phyloP scores from a whole-genome alignment of 2,888 invertebrate genomes.

The Spisula solida region DNA sequence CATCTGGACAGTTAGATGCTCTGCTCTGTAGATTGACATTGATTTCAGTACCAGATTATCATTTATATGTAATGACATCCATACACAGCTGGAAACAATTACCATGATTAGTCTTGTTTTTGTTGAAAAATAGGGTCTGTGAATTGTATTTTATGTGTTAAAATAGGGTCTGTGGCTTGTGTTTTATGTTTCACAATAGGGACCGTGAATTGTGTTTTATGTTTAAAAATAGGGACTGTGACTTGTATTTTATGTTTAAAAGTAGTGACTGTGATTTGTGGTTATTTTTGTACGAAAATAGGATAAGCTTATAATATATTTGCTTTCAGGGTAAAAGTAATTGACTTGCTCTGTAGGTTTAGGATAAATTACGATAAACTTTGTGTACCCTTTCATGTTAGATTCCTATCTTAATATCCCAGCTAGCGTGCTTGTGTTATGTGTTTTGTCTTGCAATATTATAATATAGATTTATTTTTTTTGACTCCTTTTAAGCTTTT shows the following conservation, averaged over 20 bases:
- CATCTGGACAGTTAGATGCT: not conserved
- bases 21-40: not conserved
- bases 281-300: not conserved
- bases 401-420: not conserved
- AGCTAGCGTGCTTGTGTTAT: not conserved
- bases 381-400: not conserved
- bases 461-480: not conserved
- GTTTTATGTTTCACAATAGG: no score
- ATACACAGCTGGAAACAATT: no score
- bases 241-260: no score
- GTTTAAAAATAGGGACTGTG: no score
- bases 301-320: not conserved
- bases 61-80: no score
- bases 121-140: no score
- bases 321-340: not conserved
- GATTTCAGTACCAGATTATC: not conserved
- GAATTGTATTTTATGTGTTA: no score
- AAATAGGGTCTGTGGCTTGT: no score
- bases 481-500: not conserved
- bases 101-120: no score
- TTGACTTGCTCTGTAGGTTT: not conserved
- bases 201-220: no score
- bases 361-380: not conserved
- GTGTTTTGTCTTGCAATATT: constrained; percentile 12
- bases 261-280: no score